phyloP scores from a whole-genome alignment of 2,113 vertebrate genomes.

The Callocephalon fimbriatum region DNA sequence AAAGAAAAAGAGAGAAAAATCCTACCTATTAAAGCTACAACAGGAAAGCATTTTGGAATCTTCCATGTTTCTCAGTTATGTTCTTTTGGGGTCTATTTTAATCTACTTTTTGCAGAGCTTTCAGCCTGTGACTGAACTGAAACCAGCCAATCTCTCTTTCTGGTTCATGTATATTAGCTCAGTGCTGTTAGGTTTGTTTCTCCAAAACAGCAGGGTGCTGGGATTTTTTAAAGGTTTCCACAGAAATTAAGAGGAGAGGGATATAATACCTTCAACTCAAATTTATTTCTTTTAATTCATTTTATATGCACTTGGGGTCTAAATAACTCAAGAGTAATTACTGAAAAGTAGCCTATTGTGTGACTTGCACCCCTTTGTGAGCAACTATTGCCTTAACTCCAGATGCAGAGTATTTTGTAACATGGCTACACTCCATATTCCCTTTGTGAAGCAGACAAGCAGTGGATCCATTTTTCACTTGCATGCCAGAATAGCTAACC shows the following conservation, averaged over 20 bases:
- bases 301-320: constrained; percentile 64
- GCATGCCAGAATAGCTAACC: neutral
- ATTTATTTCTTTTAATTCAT: constrained; percentile 72
- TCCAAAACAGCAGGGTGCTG: constrained; percentile 56
- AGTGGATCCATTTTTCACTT: constrained; percentile 16
- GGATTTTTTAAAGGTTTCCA: constrained; percentile 60
- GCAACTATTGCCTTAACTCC: constrained; percentile 57
- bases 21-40: neutral
- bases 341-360: constrained; percentile 63
- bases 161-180: constrained; percentile 55
- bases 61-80: neutral
- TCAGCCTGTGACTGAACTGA: constrained; percentile 5
- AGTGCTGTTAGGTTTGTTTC: constrained; percentile 44
- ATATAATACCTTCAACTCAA: constrained; percentile 64
- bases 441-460: constrained; percentile 25
- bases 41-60: neutral
- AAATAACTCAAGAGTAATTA: constrained; percentile 64
- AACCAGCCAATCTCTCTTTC: constrained; percentile 34
- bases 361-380: constrained; percentile 60
- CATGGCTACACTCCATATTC: neutral
- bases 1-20: neutral
- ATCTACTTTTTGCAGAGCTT: neutral
- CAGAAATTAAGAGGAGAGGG: constrained; percentile 56
- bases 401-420: constrained; percentile 54
- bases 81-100: constrained; percentile 26